Percentiles rank a stretch among this genome's conserved stretches.
phyloP scores from a whole-genome alignment of 2,113 vertebrate genomes.

The Antechinus stuartii region DNA sequence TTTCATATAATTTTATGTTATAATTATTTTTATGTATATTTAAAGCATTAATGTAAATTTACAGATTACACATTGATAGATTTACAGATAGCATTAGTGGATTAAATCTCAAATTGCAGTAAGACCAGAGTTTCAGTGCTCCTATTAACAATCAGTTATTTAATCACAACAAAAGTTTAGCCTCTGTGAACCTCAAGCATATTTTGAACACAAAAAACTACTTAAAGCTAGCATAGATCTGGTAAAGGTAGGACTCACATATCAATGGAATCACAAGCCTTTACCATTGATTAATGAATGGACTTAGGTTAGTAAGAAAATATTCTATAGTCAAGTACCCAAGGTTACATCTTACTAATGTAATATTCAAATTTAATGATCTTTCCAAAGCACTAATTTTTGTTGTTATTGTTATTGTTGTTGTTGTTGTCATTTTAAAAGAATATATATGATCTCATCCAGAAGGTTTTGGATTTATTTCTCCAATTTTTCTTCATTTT shows the following conservation, averaged over 20 bases:
- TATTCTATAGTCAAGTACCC: neutral
- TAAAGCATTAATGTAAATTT: neutral
- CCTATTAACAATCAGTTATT: neutral
- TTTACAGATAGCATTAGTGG: neutral
- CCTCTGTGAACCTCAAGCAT: neutral
- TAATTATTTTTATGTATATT: neutral
- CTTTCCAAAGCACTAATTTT: neutral
- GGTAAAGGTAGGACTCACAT: neutral
- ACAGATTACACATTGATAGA: no score
- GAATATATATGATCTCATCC: neutral
- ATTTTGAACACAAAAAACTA: neutral
- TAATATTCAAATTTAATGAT: neutral
- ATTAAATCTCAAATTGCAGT: neutral
- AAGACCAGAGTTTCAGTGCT: neutral
- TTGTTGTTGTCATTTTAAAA: neutral
- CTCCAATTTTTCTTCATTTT: neutral
- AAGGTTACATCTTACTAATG: neutral
- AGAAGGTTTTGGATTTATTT: neutral
- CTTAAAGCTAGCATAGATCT: neutral
- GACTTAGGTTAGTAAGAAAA: neutral
- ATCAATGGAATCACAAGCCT: neutral
- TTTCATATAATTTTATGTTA: neutral
- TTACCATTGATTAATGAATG: neutral
- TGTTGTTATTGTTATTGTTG: no score
- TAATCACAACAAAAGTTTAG: neutral